Percentiles rank a stretch among this genome's conserved stretches.
These are phyloP conservation scores for Bombus affinis DNA, from an alignment of 1,140 invertebrate species.

Conservation along the genomic window DNA sequence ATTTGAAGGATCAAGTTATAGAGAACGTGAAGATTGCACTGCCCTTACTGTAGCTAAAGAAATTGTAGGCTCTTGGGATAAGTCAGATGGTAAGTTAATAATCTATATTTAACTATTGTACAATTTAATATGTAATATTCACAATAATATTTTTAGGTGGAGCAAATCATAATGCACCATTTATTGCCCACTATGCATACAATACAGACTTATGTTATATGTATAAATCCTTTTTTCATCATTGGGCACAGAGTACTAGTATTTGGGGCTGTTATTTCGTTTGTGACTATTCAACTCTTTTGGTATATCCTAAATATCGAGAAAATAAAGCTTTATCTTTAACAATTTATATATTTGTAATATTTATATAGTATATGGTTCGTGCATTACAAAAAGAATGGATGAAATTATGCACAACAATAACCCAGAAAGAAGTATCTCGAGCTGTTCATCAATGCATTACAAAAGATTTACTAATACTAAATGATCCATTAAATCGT, in stretches of 20 bases:
- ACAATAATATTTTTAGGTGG: conserved; percentile 61
- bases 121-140: not conserved
- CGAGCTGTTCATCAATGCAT: conserved; percentile 77
- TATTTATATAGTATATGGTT: conserved; percentile 72
- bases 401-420: conserved; percentile 75
- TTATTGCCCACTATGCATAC: conserved; percentile 70
- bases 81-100: conserved; percentile 43
- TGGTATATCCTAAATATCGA: conserved; percentile 42
- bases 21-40: conserved; percentile 54
- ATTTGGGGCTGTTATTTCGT: conserved; percentile 81
- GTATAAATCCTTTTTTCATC: conserved; percentile 79
- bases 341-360: conserved; percentile 8
- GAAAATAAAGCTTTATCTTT: not conserved
- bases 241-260: conserved; percentile 76
- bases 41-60: conserved; percentile 65
- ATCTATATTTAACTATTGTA: not conserved
- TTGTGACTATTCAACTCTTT: conserved; percentile 67
- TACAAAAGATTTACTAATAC: conserved; percentile 65
- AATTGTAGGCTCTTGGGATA: conserved; percentile 64
- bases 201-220: conserved; percentile 73
- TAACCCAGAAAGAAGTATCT: conserved; percentile 76
- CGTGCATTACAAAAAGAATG: conserved; percentile 74
- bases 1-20: conserved; percentile 65
- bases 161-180: conserved; percentile 67
- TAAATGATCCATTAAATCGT: conserved; percentile 57